These are phyloP conservation scores for Onychostoma macrolepis DNA, from an alignment of 2,113 vertebrate species.

Conservation along the genomic window DNA sequence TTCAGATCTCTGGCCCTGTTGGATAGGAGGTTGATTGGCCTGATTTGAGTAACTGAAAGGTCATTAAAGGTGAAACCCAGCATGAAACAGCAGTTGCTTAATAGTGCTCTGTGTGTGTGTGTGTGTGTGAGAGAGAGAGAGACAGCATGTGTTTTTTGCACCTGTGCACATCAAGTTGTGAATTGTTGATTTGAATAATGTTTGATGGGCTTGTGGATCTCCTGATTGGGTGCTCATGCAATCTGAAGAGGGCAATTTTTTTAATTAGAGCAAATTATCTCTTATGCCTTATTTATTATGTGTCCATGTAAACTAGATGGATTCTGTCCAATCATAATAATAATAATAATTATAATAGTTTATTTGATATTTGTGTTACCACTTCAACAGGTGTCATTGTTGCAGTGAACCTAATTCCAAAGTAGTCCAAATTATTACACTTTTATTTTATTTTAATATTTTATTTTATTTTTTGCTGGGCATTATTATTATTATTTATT, in stretches of 20 bases:
- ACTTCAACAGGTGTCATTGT: not conserved
- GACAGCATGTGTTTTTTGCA: conserved; percentile 11
- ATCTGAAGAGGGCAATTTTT: conserved; percentile 13
- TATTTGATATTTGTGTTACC: not conserved
- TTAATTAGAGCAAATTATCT: not conserved
- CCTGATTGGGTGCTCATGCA: not conserved
- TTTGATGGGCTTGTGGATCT: not conserved
- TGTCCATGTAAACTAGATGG: not conserved
- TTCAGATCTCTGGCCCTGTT: conserved; percentile 19
- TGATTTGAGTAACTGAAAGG: conserved; percentile 47
- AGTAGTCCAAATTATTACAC: not conserved
- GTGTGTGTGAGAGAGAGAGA: not conserved
- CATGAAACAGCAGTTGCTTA: conserved; percentile 28
- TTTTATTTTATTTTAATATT: no score
- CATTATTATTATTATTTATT: not conserved
- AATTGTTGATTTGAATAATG: not conserved
- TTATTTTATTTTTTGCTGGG: not conserved
- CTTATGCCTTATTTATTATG: not conserved
- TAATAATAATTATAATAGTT: not conserved
- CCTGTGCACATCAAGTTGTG: conserved; percentile 6
- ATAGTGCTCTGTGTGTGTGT: conserved; percentile 13
- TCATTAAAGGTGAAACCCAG: conserved; percentile 53
- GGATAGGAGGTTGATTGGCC: conserved; percentile 42
- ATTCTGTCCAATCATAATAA: not conserved
- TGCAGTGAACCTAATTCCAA: not conserved